phyloP scores from a whole-genome alignment of 2,797 vertebrate genomes.

The Synanceia verrucosa region DNA sequence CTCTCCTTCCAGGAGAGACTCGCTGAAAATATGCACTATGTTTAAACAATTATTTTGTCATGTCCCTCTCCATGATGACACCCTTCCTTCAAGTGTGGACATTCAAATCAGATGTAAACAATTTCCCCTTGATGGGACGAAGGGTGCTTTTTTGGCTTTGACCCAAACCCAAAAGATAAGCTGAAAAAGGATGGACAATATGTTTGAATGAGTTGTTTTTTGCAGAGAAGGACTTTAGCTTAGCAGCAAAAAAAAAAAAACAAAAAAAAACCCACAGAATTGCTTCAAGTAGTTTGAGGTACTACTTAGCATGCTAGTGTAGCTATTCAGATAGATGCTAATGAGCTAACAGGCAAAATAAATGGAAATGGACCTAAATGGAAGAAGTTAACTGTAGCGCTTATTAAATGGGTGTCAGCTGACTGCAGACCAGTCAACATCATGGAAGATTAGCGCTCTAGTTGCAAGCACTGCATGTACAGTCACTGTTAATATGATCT shows the following conservation, averaged over 20 bases:
- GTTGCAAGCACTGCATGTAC: too few species aligned
- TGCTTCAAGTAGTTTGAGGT: too few species aligned
- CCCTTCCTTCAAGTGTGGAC: background rate
- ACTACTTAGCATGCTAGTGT: too few species aligned
- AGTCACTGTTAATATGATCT: too few species aligned
- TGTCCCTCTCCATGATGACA: background rate
- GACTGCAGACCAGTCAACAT: too few species aligned
- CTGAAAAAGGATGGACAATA: background rate
- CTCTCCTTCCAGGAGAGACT: background rate
- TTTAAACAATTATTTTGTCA: background rate
- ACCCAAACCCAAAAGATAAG: background rate
- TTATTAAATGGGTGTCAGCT: too few species aligned
- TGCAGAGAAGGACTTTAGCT: background rate
- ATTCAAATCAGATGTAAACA: background rate
- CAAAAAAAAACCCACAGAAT: too few species aligned
- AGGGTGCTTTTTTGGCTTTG: background rate
- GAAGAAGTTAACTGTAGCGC: too few species aligned
- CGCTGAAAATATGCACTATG: background rate
- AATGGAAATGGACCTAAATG: too few species aligned
- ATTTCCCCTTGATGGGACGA: background rate
- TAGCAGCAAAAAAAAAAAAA: background rate
- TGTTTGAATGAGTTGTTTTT: background rate
- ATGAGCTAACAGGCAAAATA: too few species aligned
- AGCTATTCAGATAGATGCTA: too few species aligned
- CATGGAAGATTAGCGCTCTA: too few species aligned